Evolutionary conservation across 1,140 invertebrate species (phyloP), one percentile per base, ranked within the genome.

Genomic region (Vanessa atalanta): DNA sequence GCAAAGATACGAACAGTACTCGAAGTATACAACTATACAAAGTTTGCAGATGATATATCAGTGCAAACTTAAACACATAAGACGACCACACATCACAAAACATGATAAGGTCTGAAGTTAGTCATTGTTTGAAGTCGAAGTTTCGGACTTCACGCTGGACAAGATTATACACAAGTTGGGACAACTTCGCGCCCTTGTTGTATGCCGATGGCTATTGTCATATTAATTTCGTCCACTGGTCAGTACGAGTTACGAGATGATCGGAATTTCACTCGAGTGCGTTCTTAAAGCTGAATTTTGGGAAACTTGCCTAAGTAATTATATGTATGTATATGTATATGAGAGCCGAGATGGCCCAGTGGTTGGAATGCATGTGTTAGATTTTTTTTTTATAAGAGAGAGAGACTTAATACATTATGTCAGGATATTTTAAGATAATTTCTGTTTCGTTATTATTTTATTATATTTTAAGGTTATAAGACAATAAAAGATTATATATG

Each of bases 21-120:
- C 31, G 7, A 43, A 43, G 7, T 43, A 43, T 43, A 43, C 9
- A 43, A 16, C 48, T 14, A 53, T 4, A 16, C 16, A 8, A 53
- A 53, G 50, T 53, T 53, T 9, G 15, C n/a, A 53, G n/a, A 31
- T 31, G n/a, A 20, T 57, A 57, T 20, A 57, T 16, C 55, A 57
- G 3, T 26, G 2, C n/a, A 31, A 57, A 57, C 55, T 57, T 57
- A 23, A 16, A 6, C 13, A 26, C 20, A 57, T 51, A n/a, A 57
- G 55, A 57, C 55, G 26, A 5, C 8, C 23, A 37, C 57, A 61
- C 57, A 61, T 57, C 20, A 61, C 57, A 15, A 37, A 61, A 61
- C 57, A 37, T n/a, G 57, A 61, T 61, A 61, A 61, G 57, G 57
- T n/a, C 23, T 61, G 26, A 61, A 61, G 57, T 61, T 61, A 37